Conservation (phyloP, 2,888 invertebrate species). For the Cephus nigrinus region DNA sequence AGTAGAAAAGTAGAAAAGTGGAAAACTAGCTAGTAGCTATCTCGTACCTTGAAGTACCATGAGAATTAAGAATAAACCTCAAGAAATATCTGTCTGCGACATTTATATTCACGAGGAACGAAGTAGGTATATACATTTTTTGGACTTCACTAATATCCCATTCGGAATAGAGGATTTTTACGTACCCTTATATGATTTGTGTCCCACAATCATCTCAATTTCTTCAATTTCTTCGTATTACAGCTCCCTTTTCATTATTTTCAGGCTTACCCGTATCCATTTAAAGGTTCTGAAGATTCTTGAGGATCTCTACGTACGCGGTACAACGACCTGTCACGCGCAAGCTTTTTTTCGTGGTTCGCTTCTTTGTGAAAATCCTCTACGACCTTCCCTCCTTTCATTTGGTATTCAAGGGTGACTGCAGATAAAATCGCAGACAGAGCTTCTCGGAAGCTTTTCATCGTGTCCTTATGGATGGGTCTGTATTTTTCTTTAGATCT, state of each 20-base stretch:
- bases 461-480: background rate
- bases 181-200: background rate
- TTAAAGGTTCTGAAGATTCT: background rate
- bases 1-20: background rate
- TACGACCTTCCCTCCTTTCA: background rate
- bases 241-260: background rate
- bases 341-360: background rate
- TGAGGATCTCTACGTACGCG: background rate
- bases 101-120: background rate
- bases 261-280: background rate
- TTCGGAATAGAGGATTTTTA: background rate
- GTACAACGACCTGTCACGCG: background rate
- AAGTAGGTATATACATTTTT: background rate
- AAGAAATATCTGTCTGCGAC: background rate
- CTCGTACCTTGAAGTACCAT: background rate
- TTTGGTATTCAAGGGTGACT: background rate
- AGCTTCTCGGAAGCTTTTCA: background rate
- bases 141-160: background rate
- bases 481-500: background rate
- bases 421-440: background rate
- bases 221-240: background rate
- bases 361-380: background rate
- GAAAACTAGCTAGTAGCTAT: background rate
- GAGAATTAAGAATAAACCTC: background rate
- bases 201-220: background rate